Evolutionary conservation across 1,140 invertebrate species (phyloP), one percentile per base, ranked within the genome.

Genomic region (Diorhabda carinulata): DNA sequence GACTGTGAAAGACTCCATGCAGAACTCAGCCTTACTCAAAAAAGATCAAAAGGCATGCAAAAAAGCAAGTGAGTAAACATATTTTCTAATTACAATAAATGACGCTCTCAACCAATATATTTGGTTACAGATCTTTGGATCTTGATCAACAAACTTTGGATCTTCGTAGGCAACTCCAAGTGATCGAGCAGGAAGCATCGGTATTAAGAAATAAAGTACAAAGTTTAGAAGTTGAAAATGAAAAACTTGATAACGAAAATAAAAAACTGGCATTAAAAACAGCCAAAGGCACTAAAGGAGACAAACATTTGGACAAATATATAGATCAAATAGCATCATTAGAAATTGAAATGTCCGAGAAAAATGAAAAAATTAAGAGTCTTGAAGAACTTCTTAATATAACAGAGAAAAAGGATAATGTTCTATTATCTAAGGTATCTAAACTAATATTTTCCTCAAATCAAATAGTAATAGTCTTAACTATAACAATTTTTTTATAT

Each of bases 1-100:
- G 90, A 92, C 74, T 88, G 90, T 76, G 91, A 94, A 82, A 84
- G 88, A 66, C 80, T 94, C 57, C 86, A 91, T 72, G 85, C 89
- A 2, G 90, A 93, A 82, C 78, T 92, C 10, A 86, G 85, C 70
- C 64, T 88, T 7, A 82, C 84, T 10, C 85, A 88, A 73, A 87
- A 87, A 79, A 86, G 87, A 81, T 83, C 84, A 40, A 88, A 88
- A 79, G 82, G 79, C 61, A 84, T 83, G 45, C 80, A 86, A 74
- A 88, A 87, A 76, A 86, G 83, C 83, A 88, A 86, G 86, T 88
- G 83, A 81, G 83, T 42, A 43, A 8, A 60, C 6, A 69, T 65
- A 73, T 9, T 56, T 61, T 62, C 47, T 5, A 44, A 41, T 64
- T 7, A 47, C 8, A 41, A 43, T 25, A 57, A 8, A 68, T 8